These are phyloP conservation scores for Alethe diademata DNA, from an alignment of 2,113 vertebrate species.

Conservation along the genomic window DNA sequence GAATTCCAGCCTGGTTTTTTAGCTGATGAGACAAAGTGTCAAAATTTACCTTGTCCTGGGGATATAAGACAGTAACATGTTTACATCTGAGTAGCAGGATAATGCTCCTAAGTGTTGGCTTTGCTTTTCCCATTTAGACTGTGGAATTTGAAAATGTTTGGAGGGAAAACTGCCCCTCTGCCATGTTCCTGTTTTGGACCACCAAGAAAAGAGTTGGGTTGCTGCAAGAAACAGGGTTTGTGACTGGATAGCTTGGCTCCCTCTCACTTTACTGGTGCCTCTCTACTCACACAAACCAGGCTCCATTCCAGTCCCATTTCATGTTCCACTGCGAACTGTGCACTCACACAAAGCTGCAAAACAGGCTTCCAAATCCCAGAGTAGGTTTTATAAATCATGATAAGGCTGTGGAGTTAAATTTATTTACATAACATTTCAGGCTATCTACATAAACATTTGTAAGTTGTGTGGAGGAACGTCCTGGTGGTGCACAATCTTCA, in stretches of 20 bases:
- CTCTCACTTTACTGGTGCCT: neutral
- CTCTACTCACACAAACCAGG: neutral
- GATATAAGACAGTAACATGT: neutral
- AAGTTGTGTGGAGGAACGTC: neutral
- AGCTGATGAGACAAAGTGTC: neutral
- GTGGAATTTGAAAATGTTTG: neutral
- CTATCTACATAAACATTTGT: neutral
- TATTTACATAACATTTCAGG: neutral
- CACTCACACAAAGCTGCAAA: neutral
- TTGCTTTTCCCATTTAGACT: neutral
- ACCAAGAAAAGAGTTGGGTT: neutral
- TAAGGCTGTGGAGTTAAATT: neutral
- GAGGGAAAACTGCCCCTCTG: neutral
- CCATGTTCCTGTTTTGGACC: neutral
- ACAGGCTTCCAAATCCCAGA: neutral
- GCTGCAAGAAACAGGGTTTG: neutral
- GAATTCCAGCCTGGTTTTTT: neutral
- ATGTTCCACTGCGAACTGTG: neutral
- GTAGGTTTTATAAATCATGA: neutral
- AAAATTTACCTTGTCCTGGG: neutral
- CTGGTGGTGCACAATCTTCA: neutral
- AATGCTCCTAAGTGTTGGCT: fast-evolving
- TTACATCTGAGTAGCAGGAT: neutral
- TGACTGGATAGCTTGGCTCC: neutral
- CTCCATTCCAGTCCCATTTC: neutral